Evolutionary conservation across 2,797 vertebrate genomes (phyloP).

Genomic region (Semaprochilodus insignis): DNA sequence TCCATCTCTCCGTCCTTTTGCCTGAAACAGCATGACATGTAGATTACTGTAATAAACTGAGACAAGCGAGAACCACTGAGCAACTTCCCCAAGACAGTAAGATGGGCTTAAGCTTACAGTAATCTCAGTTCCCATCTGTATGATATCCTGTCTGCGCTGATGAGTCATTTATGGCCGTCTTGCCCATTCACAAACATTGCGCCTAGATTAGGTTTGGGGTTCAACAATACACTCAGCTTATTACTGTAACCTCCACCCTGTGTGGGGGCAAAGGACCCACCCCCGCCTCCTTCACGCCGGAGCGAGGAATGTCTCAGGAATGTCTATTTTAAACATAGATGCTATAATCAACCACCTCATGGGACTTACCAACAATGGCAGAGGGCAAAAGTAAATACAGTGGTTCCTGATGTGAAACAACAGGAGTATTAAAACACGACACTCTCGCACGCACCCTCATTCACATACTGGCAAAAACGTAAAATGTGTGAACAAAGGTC

Average conservation of each 20-base stretch:
- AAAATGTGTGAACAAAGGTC: conserved; percentile 42
- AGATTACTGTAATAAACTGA: background rate
- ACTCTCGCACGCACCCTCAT: conserved; percentile 45
- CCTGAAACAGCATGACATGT: conserved; percentile 63
- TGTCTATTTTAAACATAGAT: conserved; percentile 62
- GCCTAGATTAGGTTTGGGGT: background rate
- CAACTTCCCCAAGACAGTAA: background rate
- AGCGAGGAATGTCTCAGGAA: conserved; percentile 60
- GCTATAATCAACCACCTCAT: conserved; percentile 53
- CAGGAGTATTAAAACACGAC: conserved; percentile 46
- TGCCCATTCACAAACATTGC: conserved; percentile 24
- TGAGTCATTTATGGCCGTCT: background rate
- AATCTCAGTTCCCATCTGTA: background rate
- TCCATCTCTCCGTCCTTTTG: conserved; percentile 82
- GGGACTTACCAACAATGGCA: conserved; percentile 59
- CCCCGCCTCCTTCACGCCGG: conserved; percentile 23
- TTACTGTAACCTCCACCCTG: conserved; percentile 25
- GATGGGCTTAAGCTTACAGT: background rate
- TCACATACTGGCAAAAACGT: conserved; percentile 28
- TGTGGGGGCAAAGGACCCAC: conserved; percentile 8
- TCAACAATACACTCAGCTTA: conserved; percentile 24
- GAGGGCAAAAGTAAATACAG: conserved; percentile 56
- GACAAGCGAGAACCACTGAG: conserved; percentile 16
- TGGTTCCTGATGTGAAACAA: conserved; percentile 50
- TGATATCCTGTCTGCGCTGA: conserved; percentile 5